phyloP scores from a whole-genome alignment of 2,797 vertebrate genomes.

The Trachops cirrhosus region DNA sequence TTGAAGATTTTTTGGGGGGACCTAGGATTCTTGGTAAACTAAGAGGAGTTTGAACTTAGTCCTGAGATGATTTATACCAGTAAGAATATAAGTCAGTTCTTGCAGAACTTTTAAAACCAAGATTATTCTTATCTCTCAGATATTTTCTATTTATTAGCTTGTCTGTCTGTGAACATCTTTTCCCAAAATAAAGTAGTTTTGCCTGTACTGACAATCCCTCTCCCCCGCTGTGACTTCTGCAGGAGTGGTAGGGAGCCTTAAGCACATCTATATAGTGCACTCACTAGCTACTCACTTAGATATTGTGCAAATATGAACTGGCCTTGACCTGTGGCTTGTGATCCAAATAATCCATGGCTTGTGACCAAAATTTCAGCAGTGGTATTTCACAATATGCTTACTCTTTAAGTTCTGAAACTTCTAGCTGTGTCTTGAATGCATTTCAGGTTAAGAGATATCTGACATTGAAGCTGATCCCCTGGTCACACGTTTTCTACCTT shows the following conservation, averaged over 20 bases:
- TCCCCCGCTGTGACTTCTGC: background rate
- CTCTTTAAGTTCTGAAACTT: background rate
- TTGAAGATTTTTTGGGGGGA: background rate
- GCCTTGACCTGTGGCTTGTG: background rate
- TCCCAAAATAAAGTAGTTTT: background rate
- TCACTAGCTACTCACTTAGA: background rate
- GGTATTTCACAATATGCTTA: background rate
- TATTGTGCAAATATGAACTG: background rate
- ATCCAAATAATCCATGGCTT: background rate
- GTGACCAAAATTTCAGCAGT: background rate
- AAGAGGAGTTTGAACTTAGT: background rate
- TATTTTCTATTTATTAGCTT: background rate
- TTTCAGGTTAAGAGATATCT: background rate
- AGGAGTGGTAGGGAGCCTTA: background rate
- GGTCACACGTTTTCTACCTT: background rate
- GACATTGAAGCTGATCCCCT: background rate
- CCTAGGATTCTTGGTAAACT: background rate
- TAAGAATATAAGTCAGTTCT: background rate
- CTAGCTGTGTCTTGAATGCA: background rate
- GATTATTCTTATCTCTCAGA: background rate
- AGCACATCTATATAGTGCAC: background rate
- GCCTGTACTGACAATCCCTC: background rate
- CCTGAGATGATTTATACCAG: background rate
- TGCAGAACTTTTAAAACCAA: background rate
- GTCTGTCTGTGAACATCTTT: background rate